Evolutionary conservation across 2,797 vertebrate genomes (phyloP).

Genomic region (Acanthopagrus latus): DNA sequence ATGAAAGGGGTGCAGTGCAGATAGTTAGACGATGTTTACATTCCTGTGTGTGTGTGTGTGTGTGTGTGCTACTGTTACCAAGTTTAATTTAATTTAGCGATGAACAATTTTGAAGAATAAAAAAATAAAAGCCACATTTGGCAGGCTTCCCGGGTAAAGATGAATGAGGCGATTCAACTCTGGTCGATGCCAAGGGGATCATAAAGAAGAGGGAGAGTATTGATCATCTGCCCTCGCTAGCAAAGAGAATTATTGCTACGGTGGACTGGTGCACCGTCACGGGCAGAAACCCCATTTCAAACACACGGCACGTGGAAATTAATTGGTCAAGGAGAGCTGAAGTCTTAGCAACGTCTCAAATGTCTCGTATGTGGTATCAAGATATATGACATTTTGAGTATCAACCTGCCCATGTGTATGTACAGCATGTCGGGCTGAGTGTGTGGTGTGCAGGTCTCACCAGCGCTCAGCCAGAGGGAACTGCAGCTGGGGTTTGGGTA

Average conservation of each 20-base stretch:
- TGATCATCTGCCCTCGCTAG: constrained; percentile 60
- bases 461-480: constrained; percentile 93
- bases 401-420: constrained; percentile 26
- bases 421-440: not conserved
- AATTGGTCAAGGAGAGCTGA: constrained; percentile 40
- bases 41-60: not conserved
- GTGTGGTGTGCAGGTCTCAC: constrained; percentile 83
- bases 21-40: constrained; percentile 32
- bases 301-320: constrained; percentile 40
- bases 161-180: constrained; percentile 60
- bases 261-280: constrained; percentile 16
- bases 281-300: constrained; percentile 35
- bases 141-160: constrained; percentile 57
- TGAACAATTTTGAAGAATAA: constrained; percentile 43
- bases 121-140: constrained; percentile 54
- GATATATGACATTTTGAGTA: constrained; percentile 13
- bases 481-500: constrained; percentile 93
- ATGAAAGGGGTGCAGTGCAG: constrained; percentile 36
- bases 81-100: constrained; percentile 39
- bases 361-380: constrained; percentile 3
- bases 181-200: constrained; percentile 55
- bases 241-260: constrained; percentile 57
- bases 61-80: not conserved
- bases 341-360: constrained; percentile 17
- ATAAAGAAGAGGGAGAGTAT: constrained; percentile 67